Evolutionary conservation across 2,113 vertebrate species (phyloP), one percentile per base, ranked within the genome.

Genomic region (Shinisaurus crocodilurus): DNA sequence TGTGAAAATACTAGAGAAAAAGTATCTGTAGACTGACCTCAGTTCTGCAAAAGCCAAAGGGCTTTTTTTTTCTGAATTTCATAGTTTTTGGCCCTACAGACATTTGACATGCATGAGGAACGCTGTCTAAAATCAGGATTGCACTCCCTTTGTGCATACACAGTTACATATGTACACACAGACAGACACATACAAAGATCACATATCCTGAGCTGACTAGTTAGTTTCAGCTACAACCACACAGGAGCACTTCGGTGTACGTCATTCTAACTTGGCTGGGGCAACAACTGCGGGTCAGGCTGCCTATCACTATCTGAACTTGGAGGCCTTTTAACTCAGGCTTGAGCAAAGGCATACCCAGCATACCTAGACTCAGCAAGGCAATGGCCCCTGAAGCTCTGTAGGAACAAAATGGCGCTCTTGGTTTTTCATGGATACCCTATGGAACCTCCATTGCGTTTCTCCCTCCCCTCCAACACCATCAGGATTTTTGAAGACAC

Each of bases 1-100:
- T 93, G 94, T 95, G 94, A 95, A 95, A 96, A 96, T 90, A 88
- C 90, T 90, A 85, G 89, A 93, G 91, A 95, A 96, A 95, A 95
- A 93, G 91, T 85, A 86, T 67, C 88, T 86, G 88, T 82, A 93
- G 93, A 95, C 91, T 91, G 81, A 83, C 81, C 85, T 88, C 87
- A 57, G 90, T 82, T 89, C 83, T 88, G 40, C 82, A 63, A 89
- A 89, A 77, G 57, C 57, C 60, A 63, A 32, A 50, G 69, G 69
- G 27, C 43, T 82, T 77, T 76, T n/a, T n/a, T n/a, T n/a, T 72
- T 0, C 60, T 54, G 20, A 40, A 88, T 79, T 34, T 67, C 74
- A 79, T 76, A 81, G 85, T 94, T 86, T 86, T 86, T 69, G 25
- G 82, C 88, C 89, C 84, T 60, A 90, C 76, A 70, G 86, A 65